Conservation (phyloP, 1,140 invertebrate genomes). For the Lethrus apterus region DNA sequence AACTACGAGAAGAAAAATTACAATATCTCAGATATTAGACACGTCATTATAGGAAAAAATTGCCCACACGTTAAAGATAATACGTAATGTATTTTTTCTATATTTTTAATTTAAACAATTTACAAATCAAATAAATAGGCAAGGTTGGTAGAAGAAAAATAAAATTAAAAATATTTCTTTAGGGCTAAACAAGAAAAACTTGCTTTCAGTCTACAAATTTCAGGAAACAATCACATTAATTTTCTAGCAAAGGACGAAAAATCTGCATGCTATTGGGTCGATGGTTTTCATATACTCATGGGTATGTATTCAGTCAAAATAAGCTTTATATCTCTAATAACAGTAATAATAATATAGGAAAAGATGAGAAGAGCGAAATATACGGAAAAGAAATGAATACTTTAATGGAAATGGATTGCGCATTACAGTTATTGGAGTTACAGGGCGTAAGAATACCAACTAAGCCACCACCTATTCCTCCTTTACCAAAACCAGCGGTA, state of each 20-base stretch:
- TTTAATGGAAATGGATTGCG: constrained; percentile 32
- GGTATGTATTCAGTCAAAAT: too few species aligned
- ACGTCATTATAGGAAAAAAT: constrained; percentile 30
- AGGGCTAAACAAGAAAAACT: constrained; percentile 25
- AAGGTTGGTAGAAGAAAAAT: too few species aligned
- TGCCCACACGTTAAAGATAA: constrained; percentile 25
- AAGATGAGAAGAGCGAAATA: constrained; percentile 22
- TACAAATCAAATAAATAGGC: too few species aligned
- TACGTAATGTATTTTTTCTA: constrained; percentile 15
- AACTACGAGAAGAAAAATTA: not conserved
- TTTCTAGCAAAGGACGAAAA: constrained; percentile 25
- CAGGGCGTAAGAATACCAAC: constrained; percentile 34
- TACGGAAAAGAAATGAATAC: constrained; percentile 31
- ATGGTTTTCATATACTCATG: constrained; percentile 29
- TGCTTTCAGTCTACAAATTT: constrained; percentile 26
- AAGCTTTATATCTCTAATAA: too few species aligned
- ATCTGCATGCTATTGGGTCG: constrained; percentile 30
- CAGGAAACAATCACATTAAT: constrained; percentile 12
- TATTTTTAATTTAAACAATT: constrained; percentile 10
- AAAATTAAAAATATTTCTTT: constrained; percentile 6
- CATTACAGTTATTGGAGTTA: constrained; percentile 33
- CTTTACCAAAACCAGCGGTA: constrained; percentile 18
- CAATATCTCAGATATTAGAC: constrained; percentile 25
- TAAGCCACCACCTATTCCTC: constrained; percentile 29
- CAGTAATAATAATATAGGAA: constrained; percentile 20